These are phyloP conservation scores for Polypedilum vanderplanki DNA, from an alignment of 1,140 invertebrate species.

Conservation along the genomic window DNA sequence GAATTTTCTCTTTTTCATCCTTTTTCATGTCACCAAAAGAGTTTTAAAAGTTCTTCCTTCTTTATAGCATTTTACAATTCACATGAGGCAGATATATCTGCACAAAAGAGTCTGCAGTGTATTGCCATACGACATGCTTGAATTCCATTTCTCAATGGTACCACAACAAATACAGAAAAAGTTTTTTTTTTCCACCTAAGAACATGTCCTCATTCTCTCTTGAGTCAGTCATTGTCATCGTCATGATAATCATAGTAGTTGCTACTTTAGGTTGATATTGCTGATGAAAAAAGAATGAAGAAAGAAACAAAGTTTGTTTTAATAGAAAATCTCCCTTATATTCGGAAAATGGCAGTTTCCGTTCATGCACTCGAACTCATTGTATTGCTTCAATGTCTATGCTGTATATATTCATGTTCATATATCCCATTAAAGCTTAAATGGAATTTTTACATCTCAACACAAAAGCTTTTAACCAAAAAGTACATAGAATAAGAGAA, in stretches of 20 bases:
- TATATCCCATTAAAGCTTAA: conserved; percentile 6
- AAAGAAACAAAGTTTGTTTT: background rate
- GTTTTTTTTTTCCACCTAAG: background rate
- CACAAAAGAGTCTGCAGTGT: background rate
- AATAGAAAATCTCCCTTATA: background rate
- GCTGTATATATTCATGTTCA: background rate
- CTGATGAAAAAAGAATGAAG: background rate
- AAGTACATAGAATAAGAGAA: background rate
- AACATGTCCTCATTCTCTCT: background rate
- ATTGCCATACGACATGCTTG: conserved; percentile 6
- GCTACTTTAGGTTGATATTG: too few relatives aligned
- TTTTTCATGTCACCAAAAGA: background rate
- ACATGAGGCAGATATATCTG: conserved; percentile 5
- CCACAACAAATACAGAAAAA: conserved; percentile 5
- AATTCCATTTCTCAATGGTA: background rate
- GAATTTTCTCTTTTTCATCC: background rate
- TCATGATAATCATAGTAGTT: too few relatives aligned
- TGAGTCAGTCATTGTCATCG: background rate
- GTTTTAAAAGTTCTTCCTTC: background rate
- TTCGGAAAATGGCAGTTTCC: background rate
- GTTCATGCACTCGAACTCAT: conserved; percentile 3
- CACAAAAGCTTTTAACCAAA: background rate
- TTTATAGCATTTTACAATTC: background rate
- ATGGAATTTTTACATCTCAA: background rate
- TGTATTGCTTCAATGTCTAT: background rate